Evolutionary conservation across 2,888 invertebrate genomes (phyloP), one percentile per base, ranked within the genome.

Genomic region (Xylophagus ater): DNA sequence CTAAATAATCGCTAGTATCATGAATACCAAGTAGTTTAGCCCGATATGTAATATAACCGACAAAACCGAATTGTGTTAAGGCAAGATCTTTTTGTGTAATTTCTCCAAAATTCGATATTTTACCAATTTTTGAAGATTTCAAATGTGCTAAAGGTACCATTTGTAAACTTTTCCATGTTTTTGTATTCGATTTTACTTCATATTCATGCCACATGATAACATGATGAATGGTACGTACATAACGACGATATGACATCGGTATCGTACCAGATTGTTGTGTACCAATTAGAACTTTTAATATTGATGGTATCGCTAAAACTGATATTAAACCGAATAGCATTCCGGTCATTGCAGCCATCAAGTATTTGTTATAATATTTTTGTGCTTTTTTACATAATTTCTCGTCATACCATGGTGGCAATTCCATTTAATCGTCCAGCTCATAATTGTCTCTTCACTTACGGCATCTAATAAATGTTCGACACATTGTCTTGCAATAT

Each of bases 41-140:
- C 38, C 70, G 69, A 4, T 42, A 12, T 4, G 26, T 15, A 15
- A 31, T 31, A 19, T 36, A 43, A 5, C 85, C 87, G 51, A 87
- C 70, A 57, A 88, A 88, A 4, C 83, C 86, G 55, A 82, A 82
- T 60, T 82, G 83, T 0, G 87, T 85, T 9, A 87, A 57, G 0
- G 78, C 78, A 71, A 89, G 73, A 54, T 87, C 85, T 44, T 77
- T 70, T 58, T 88, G 88, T 0, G 78, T 75, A 14, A 86, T 74
- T 4, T 52, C 53, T 15, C 68, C 60, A n/a, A 13, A 3, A 17
- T 37, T 24, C 7, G 37, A 30, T 6, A 12, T 30, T 71, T 62
- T 62, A 2, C 66, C 54, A 0, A 59, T 53, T 21, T 68, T 63
- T 10, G 73, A 73, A 0, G 75, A 74, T 4, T 68, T 64, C 41